Base-by-base conservation (phyloP, 2,797 vertebrate genomes). In the Acipenser transmontanus region DNA sequence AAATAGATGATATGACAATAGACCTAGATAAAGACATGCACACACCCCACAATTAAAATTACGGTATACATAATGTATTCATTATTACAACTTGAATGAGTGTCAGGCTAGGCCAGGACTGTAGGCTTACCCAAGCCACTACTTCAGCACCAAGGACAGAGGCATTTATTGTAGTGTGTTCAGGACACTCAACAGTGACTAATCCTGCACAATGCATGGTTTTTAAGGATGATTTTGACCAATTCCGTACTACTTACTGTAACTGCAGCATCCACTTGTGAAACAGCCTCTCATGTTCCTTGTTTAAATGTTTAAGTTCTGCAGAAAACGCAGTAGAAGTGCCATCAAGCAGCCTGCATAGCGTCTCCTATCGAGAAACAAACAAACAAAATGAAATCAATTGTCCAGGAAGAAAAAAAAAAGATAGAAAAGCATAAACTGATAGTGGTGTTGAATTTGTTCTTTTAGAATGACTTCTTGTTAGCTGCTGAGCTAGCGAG, bases 261-360 rank as follows among this genome's bases (percentile, higher is more conserved):
- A 98, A 81, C 70, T 99, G 95, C 64, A 97, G 80, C 93, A 98
- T 94, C 97, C 97, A 99, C 76, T 94, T 98, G 76, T 84, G 88
- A 79, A 98, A 99, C 69, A 97, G 78, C 64, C 84, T 87, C 74
- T 87, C 81, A 7, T 98, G 80, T 70, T 93, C 91, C 65, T 80
- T 76, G 81, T 91, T 92, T 68, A 98, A 88, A 64, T 85, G 83
- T 72, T 87, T 77, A 70, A 96, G 89, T 79, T 98, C 96, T 66
- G 82, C 75, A 64, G 87, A 78, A 78, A 92, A 98, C 73, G 91
- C 82, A 59, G 89, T 83, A 0, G 88, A 81, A 70, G 87, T 86
- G 51, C 88, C 89, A 64, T 86, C 90, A 71, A 98, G 72, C 73
- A 98, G 88, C 62, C 77, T 85, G 50, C 69, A 73, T 72, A 98